These are phyloP conservation scores for Papilio polyxenes DNA, from an alignment of 1,140 invertebrate species.

Conservation along the genomic window DNA sequence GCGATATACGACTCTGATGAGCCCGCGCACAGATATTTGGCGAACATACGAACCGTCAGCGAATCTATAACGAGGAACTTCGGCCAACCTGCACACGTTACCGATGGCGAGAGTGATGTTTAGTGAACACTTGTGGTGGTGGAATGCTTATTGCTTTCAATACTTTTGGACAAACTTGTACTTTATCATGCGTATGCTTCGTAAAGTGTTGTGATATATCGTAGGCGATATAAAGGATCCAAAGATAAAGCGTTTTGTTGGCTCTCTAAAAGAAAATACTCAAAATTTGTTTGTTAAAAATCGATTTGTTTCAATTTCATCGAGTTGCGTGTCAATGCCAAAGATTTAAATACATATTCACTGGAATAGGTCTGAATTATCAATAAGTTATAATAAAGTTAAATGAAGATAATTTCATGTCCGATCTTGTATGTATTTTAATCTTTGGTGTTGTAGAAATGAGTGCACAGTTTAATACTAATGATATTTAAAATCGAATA, in stretches of 20 bases:
- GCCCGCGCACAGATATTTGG: slow-evolving; percentile 86
- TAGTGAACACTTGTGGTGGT: slow-evolving; percentile 54
- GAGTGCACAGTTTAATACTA: slow-evolving; percentile 31
- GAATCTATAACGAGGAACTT: slow-evolving; percentile 88
- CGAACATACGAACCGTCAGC: slow-evolving; percentile 88
- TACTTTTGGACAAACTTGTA: background rate
- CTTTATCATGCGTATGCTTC: slow-evolving; percentile 8
- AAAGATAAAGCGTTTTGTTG: slow-evolving; percentile 45
- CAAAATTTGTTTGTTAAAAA: slow-evolving; percentile 49
- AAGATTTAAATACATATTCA: background rate
- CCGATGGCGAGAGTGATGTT: slow-evolving; percentile 84
- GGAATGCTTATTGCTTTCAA: slow-evolving; percentile 41
- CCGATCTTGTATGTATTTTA: slow-evolving; percentile 16
- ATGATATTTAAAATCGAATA: slow-evolving; percentile 37
- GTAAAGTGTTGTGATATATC: slow-evolving; percentile 38
- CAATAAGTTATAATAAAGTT: background rate
- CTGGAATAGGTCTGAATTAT: background rate
- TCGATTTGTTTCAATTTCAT: slow-evolving; percentile 19
- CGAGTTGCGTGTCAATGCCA: slow-evolving; percentile 11
- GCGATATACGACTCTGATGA: slow-evolving; percentile 93
- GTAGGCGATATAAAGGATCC: slow-evolving; percentile 40
- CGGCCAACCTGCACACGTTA: slow-evolving; percentile 84
- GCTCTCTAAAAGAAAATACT: slow-evolving; percentile 70
- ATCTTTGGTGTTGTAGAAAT: slow-evolving; percentile 39
- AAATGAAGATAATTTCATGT: background rate